A percentile compares a stretch with the other conserved stretches of the same genome.
phyloP scores from a whole-genome alignment of 2,888 invertebrate genomes.

The Aelia acuminata region DNA sequence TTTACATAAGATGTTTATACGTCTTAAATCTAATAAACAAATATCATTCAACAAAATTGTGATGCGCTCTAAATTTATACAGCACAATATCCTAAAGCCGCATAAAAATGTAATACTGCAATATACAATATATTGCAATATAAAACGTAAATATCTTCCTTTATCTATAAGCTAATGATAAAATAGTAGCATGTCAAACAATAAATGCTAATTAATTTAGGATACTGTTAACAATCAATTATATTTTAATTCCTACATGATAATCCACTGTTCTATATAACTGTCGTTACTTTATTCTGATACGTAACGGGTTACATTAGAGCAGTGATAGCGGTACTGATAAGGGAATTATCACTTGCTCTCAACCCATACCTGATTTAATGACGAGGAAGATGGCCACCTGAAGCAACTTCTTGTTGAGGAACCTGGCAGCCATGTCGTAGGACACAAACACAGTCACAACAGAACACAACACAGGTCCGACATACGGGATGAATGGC shows the following conservation, averaged over 20 bases:
- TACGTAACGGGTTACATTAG: background rate
- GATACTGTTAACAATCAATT: background rate
- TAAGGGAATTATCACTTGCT: constrained; percentile 16
- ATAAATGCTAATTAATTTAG: too few species aligned
- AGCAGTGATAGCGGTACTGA: background rate
- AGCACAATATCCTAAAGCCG: too few species aligned
- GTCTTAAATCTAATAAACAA: too few species aligned
- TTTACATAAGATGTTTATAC: too few species aligned
- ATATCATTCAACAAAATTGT: too few species aligned
- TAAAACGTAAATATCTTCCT: too few species aligned
- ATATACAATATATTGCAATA: too few species aligned
- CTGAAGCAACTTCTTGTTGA: background rate
- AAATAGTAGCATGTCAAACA: too few species aligned
- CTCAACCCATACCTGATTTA: background rate
- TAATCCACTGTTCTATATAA: background rate
- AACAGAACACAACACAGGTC: constrained; percentile 6
- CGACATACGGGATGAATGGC: constrained; percentile 13
- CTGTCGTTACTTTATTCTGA: background rate
- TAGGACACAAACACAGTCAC: constrained; percentile 24
- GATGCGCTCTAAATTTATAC: too few species aligned
- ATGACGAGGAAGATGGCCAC: background rate
- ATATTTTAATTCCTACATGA: background rate
- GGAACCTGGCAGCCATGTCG: background rate
- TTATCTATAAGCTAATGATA: too few species aligned
- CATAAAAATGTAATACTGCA: too few species aligned